phyloP scores from a whole-genome alignment of 1,140 invertebrate species.

The Trinorchestia longiramus region DNA sequence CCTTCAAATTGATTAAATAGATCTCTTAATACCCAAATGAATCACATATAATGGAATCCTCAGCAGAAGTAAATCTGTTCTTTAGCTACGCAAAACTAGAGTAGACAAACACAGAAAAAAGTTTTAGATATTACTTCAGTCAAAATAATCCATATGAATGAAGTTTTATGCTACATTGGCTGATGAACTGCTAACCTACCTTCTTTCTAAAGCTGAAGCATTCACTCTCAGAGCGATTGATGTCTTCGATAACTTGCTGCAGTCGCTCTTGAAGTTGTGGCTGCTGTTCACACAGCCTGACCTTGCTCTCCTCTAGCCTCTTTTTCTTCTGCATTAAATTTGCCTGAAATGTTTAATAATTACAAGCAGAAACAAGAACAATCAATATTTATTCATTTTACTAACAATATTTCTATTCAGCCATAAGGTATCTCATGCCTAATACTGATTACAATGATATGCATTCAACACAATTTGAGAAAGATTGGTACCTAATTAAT shows the following conservation, averaged over 20 bases:
- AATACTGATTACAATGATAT: neutral
- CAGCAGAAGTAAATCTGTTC: no score
- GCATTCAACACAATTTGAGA: neutral
- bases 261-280: slow-evolving; percentile 2
- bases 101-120: no score
- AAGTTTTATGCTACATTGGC: neutral
- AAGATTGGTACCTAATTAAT: no score
- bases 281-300: neutral
- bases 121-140: no score
- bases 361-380: neutral
- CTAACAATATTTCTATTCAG: neutral
- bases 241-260: neutral
- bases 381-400: neutral
- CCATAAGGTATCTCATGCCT: neutral
- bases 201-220: slow-evolving; percentile 14
- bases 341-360: neutral
- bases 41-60: no score
- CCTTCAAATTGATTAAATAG: no score
- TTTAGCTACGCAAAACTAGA: no score
- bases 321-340: neutral
- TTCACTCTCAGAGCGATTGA: neutral
- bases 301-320: slow-evolving; percentile 10
- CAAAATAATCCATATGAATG: no score
- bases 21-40: no score
- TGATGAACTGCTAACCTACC: neutral